Evolutionary conservation across 2,888 invertebrate species (phyloP), one percentile per base, ranked within the genome.

Genomic region (Drosophila mercatorum): DNA sequence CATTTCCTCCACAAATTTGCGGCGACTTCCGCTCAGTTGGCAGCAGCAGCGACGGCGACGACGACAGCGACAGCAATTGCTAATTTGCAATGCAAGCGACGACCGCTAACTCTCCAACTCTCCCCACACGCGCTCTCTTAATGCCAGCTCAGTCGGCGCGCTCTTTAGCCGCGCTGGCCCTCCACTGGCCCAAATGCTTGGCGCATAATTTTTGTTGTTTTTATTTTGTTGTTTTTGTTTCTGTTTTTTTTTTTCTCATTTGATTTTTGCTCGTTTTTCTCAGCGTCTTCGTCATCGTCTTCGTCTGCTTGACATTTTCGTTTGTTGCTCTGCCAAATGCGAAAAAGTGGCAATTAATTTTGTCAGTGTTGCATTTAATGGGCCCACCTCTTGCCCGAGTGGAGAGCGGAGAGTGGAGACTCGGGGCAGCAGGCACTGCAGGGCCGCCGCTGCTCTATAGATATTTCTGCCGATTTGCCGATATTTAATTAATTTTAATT

Each of bases 311-410:
- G 91, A 90, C 91, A 91, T 90, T 90, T 91, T 85, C 88, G 91
- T 91, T 91, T 91, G 91, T 91, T 83, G 89, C 86, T 73, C 83
- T 91, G 91, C 91, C 91, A 91, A 91, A 83, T 81, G 80, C 78
- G 87, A 87, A 84, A 84, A 88, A 89, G 81, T 88, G 85, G 90
- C 90, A 91, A 91, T 91, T 91, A 91, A 91, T 91, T 90, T 90
- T 89, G 86, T 84, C 88, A 86, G 85, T 89, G 86, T 86, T 89
- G 86, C 86, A 89, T 86, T 86, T 86, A 88, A 86, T 86, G 86
- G 83, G 77, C 71, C 70, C 67, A 70, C 66, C 59, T 65, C 52
- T 62, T 38, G 51, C 44, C 51, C 22, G 40, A 22, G 28, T 11
- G 46, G 28, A 6, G 31, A 34, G 51, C 11, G 51, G 17, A 12